Percentiles rank a stretch among this genome's conserved stretches.
Conservation (phyloP, 2,113 vertebrate species). For the Grantiella picta region DNA sequence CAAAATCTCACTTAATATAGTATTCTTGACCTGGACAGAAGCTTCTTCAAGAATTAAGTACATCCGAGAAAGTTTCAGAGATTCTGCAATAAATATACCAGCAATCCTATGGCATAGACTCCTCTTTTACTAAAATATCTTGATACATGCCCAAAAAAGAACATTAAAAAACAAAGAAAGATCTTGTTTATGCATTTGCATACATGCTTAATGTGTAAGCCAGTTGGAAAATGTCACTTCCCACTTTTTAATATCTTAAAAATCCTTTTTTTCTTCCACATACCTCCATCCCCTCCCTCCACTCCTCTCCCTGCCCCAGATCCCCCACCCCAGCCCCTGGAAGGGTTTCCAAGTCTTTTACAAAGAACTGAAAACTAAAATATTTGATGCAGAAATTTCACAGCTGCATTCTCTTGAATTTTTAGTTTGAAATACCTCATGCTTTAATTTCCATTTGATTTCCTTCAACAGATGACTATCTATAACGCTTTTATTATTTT, state of each 20-base stretch:
- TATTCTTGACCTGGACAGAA: not conserved
- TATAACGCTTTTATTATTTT: not conserved
- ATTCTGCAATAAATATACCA: not conserved
- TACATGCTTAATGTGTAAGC: not conserved
- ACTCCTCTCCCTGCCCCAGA: too few relatives aligned
- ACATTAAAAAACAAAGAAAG: not conserved
- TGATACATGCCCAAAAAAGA: not conserved
- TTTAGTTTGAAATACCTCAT: not conserved
- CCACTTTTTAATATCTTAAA: not conserved
- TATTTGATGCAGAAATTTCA: not conserved
- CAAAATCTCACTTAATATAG: not conserved
- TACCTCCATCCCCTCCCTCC: too few relatives aligned
- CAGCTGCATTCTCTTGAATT: not conserved
- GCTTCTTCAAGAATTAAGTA: not conserved
- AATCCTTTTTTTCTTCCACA: not conserved
- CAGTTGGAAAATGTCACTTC: not conserved
- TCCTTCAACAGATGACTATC: not conserved
- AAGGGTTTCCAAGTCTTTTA: not conserved
- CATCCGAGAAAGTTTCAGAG: not conserved
- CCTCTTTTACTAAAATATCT: not conserved
- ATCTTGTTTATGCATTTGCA: not conserved
- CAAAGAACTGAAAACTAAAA: not conserved
- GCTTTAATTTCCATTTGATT: not conserved
- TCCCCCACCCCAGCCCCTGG: accelerated
- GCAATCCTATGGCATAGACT: not conserved